Percentiles rank a stretch among this genome's conserved stretches.
phyloP scores from a whole-genome alignment of 2,113 vertebrate genomes.

The Alces alces region DNA sequence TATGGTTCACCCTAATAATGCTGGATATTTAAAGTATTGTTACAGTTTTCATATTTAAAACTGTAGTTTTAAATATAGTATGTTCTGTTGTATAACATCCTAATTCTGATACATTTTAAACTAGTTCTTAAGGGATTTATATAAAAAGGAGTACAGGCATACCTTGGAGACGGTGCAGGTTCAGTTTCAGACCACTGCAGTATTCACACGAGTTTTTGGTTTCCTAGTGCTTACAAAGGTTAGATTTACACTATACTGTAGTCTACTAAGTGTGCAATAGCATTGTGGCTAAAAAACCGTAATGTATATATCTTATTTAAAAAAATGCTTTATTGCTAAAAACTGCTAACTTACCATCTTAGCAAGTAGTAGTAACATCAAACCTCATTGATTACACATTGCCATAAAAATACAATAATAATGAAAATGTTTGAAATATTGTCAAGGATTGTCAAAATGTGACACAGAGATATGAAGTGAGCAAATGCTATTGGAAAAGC shows the following conservation, averaged over 20 bases:
- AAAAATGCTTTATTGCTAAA: background rate
- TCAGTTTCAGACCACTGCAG: background rate
- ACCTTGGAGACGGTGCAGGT: background rate
- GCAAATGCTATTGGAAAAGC: background rate
- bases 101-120: conserved; percentile 11
- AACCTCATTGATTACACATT: background rate
- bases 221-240: background rate
- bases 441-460: background rate
- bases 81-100: background rate
- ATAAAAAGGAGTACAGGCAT: background rate
- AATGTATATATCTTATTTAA: background rate
- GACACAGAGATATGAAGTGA: background rate
- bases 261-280: background rate
- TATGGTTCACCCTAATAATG: background rate
- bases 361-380: background rate
- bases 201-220: background rate
- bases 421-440: background rate
- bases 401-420: background rate
- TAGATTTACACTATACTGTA: background rate
- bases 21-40: background rate
- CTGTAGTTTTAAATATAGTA: too few species aligned
- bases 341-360: background rate
- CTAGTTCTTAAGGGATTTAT: background rate
- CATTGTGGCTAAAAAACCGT: background rate
- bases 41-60: background rate